phyloP scores from a whole-genome alignment of 2,113 vertebrate species.

The Barnardius zonarius region DNA sequence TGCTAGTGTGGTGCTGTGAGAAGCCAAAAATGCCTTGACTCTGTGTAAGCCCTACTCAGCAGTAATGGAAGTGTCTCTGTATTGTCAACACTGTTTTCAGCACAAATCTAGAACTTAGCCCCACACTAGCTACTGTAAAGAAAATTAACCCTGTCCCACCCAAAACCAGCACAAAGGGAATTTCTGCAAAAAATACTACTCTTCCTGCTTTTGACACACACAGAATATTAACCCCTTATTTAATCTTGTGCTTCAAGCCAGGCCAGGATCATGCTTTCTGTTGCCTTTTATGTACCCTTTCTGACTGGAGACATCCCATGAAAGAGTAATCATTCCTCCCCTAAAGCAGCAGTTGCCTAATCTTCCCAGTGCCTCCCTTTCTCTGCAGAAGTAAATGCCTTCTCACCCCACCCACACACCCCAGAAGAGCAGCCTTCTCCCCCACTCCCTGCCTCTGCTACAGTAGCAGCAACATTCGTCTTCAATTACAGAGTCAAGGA shows the following conservation, averaged over 20 bases:
- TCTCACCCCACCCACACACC: background rate
- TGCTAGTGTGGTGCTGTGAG: background rate
- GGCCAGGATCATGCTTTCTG: background rate
- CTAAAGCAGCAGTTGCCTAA: background rate
- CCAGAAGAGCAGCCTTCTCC: background rate
- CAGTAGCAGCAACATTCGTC: background rate
- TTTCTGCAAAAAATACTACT: background rate
- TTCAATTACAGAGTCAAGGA: background rate
- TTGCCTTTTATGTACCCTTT: background rate
- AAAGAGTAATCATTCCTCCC: background rate
- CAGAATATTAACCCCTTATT: background rate
- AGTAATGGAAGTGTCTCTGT: background rate
- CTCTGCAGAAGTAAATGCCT: background rate
- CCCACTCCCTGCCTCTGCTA: background rate
- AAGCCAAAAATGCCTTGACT: background rate
- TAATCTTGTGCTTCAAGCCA: background rate
- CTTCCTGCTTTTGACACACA: background rate
- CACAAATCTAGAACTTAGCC: background rate
- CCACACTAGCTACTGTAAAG: background rate
- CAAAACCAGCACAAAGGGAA: background rate
- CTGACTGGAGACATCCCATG: background rate
- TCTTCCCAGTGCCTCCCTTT: background rate
- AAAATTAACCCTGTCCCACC: background rate
- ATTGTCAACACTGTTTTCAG: background rate
- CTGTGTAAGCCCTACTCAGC: background rate